Percentiles rank a stretch among this genome's conserved stretches.
These are phyloP conservation scores for Sardinella longiceps DNA, from an alignment of 2,797 vertebrate species.

Conservation along the genomic window DNA sequence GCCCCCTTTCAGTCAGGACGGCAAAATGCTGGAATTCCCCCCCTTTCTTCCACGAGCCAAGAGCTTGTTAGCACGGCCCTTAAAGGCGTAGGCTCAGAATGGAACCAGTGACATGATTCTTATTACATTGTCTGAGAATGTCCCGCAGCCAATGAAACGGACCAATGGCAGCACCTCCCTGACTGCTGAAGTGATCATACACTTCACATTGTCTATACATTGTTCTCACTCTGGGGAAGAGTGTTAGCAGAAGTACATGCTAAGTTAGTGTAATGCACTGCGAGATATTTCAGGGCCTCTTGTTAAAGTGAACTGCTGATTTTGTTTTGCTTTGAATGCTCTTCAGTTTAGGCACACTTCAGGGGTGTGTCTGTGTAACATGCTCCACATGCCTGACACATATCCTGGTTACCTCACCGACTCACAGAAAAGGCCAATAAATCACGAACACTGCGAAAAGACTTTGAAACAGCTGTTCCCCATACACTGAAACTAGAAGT, in stretches of 20 bases:
- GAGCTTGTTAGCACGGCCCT: constrained; percentile 13
- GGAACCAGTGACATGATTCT: constrained; percentile 43
- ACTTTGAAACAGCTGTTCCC: not conserved
- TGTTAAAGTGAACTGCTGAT: not conserved
- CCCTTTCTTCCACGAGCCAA: constrained; percentile 21
- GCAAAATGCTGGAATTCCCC: constrained; percentile 47
- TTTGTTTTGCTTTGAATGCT: not conserved
- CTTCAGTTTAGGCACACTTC: constrained; percentile 21
- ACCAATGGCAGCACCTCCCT: constrained; percentile 25
- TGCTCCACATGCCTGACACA: constrained; percentile 19
- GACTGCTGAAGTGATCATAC: constrained; percentile 3
- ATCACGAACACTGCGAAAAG: constrained; percentile 28
- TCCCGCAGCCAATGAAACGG: constrained; percentile 49
- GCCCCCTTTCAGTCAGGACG: constrained; percentile 9
- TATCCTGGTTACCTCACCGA: constrained; percentile 24
- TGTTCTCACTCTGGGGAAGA: constrained; percentile 25
- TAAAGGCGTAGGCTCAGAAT: constrained; percentile 25
- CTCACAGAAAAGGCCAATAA: constrained; percentile 32
- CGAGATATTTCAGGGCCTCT: not conserved
- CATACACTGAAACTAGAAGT: not conserved
- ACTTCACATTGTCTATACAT: constrained; percentile 24
- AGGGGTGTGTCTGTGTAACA: constrained; percentile 30
- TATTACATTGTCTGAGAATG: constrained; percentile 64
- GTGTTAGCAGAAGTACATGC: constrained; percentile 5
- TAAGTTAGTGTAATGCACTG: not conserved